Conservation (phyloP, 2,888 invertebrate species). For the Drosophila percnosoma region DNA sequence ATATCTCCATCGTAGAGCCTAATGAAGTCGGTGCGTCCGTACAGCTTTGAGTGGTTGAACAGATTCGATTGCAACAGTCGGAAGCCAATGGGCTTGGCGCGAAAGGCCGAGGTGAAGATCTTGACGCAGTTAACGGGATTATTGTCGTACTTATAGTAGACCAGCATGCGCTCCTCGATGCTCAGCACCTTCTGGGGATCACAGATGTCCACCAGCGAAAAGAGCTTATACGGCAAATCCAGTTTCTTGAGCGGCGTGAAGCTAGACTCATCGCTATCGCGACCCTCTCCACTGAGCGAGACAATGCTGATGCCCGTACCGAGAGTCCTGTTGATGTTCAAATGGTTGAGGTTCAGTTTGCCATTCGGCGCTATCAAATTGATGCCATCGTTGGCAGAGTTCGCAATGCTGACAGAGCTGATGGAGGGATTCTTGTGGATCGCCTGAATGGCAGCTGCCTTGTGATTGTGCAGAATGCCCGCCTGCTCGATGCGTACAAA, state of each 20-base stretch:
- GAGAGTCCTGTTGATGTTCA: conserved; percentile 91
- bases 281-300: conserved; percentile 96
- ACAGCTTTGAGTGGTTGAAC: conserved; percentile 93
- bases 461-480: conserved; percentile 97
- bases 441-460: conserved; percentile 95
- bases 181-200: conserved; percentile 96
- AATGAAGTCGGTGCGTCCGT: conserved; percentile 93
- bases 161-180: conserved; percentile 94
- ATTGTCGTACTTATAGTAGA: conserved; percentile 99
- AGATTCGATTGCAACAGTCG: conserved; percentile 95
- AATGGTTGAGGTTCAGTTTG: conserved; percentile 90
- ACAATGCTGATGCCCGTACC: conserved; percentile 96
- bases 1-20: conserved; percentile 96
- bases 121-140: conserved; percentile 98
- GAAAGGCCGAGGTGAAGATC: conserved; percentile 94
- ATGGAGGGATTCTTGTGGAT: conserved; percentile 94
- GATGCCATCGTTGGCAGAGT: conserved; percentile 95
- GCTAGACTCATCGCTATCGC: conserved; percentile 94
- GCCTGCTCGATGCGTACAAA: conserved; percentile 95
- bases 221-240: conserved; percentile 94
- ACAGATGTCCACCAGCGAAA: conserved; percentile 98
- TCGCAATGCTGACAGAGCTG: conserved; percentile 92
- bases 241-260: conserved; percentile 93
- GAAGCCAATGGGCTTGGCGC: conserved; percentile 95
- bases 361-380: conserved; percentile 95